Evolutionary conservation across 2,797 vertebrate species (phyloP), one percentile per base, ranked within the genome.

Genomic region (Amblyopsis hoosieri): DNA sequence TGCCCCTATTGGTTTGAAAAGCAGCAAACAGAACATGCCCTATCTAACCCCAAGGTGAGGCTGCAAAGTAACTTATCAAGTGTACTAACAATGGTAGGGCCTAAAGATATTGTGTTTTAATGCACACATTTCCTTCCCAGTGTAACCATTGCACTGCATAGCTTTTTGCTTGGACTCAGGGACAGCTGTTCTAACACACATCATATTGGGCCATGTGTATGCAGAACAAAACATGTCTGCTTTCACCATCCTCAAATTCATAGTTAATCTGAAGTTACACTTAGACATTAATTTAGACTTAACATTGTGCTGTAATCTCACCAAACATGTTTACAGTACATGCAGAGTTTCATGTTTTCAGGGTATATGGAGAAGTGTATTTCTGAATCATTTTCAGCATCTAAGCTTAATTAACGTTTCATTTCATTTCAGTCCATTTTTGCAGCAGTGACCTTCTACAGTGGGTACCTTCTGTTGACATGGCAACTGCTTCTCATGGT

Each of bases 161-260:
- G 93, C 75, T 94, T 94, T 76, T 45, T 94, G 74, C 90, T 94
- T 0, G 93, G 93, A 64, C 90, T 94, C 0, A 93, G 93, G 3
- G 93, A 94, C 84, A 94, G 93, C 72, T 94, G 93, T 47, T 94
- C 93, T 79, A 94, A 94, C 85, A 94, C 93, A 0, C 93, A 94
- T 93, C 82, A 90, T 94, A 54, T 79, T 94, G 62, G 93, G 93
- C 14, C 63, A 79, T 6, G 69, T 90, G 63, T 94, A 92, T 68
- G 85, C 88, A 0, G 92, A 93, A 59, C 85, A 93, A 64, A 93
- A 93, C 73, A 74, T 77, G 10, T 80, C 93, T 1, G 93, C 93
- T 0, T 94, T 94, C n/a, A 91, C 92, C 75, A 91, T 94, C 85
- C 94, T 94, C 72, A 94, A 94, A 86, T 94, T 94, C 85, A 88